A percentile compares a stretch with the other conserved stretches of the same genome.
These are phyloP conservation scores for Hyperoplus lanceolatus DNA, from an alignment of 2,797 vertebrate genomes.

Conservation along the genomic window DNA sequence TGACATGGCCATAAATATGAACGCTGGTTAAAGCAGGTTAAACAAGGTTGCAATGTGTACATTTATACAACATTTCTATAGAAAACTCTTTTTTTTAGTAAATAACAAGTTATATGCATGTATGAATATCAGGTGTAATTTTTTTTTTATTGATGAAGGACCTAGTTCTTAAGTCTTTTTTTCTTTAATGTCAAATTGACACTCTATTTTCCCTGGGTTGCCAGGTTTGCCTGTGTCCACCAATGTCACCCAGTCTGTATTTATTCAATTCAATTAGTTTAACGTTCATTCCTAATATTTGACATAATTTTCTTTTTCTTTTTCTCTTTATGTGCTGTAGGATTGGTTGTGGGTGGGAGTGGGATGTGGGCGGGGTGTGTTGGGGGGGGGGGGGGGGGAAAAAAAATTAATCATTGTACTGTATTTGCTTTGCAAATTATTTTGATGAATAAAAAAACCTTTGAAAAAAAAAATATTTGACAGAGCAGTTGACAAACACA, in stretches of 20 bases:
- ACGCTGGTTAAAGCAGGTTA: neutral
- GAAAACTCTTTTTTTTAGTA: neutral
- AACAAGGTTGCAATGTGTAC: neutral
- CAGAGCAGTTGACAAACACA: neutral
- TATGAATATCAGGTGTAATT: neutral
- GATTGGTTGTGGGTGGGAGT: no score
- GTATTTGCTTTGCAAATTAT: no score
- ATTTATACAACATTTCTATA: neutral
- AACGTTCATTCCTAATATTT: neutral
- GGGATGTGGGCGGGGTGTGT: no score
- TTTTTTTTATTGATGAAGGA: neutral
- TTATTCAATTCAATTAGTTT: neutral
- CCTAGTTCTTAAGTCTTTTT: neutral
- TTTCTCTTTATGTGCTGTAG: no score
- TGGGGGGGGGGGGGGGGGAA: no score
- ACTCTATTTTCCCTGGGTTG: neutral
- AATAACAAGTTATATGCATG: neutral
- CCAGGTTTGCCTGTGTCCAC: neutral
- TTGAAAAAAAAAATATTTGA: no score
- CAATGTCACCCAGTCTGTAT: neutral
- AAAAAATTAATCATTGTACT: no score
- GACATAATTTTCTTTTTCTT: no score
- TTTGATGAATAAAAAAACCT: no score
- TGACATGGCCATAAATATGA: neutral
- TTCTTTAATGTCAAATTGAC: neutral